phyloP scores from a whole-genome alignment of 2,888 invertebrate genomes.

The Mycalesis mineus region DNA sequence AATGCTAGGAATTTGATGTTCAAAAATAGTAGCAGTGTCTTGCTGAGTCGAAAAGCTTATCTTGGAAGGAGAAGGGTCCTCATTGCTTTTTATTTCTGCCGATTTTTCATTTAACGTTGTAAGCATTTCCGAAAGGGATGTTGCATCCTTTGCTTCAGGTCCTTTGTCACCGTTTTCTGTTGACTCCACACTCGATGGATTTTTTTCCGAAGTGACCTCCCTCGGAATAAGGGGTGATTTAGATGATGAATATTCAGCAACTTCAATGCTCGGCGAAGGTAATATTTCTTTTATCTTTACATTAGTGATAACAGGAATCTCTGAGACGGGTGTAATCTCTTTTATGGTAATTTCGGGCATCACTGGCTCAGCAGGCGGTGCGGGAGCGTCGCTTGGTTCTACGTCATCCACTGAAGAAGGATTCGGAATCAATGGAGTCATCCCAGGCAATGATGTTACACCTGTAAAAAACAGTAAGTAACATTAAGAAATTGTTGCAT shows the following conservation, averaged over 20 bases:
- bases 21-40: constrained; percentile 54
- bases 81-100: constrained; percentile 35
- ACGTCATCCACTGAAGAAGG: constrained; percentile 37
- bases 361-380: constrained; percentile 44
- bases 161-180: constrained; percentile 45
- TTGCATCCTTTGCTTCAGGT: constrained; percentile 46
- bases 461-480: constrained; percentile 45
- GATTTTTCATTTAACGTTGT: constrained; percentile 34
- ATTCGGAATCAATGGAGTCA: constrained; percentile 41
- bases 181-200: constrained; percentile 31
- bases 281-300: constrained; percentile 70
- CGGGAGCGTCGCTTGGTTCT: constrained; percentile 37
- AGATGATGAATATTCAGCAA: constrained; percentile 61
- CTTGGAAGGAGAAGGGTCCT: constrained; percentile 56
- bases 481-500: no score
- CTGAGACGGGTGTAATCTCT: constrained; percentile 78
- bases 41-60: constrained; percentile 62
- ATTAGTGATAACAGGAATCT: constrained; percentile 65
- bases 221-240: constrained; percentile 65
- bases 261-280: constrained; percentile 59
- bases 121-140: constrained; percentile 38
- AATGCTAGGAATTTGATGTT: constrained; percentile 47
- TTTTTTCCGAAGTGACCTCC: constrained; percentile 63
- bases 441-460: constrained; percentile 55
- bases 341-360: constrained; percentile 76